Conservation (phyloP, 2,113 vertebrate species). For the Alectura lathami region DNA sequence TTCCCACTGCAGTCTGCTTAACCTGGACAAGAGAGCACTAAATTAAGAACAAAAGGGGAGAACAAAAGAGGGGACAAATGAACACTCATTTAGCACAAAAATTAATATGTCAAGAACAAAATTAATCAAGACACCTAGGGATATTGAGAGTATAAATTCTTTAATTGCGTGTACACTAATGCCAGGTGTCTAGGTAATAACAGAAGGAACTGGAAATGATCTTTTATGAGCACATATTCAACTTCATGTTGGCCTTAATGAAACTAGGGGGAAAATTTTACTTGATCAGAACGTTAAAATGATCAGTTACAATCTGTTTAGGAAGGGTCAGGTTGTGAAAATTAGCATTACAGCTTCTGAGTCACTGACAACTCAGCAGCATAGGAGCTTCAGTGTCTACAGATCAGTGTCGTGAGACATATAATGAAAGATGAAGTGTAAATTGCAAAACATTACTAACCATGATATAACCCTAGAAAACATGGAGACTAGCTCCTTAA, state of each 20-base stretch:
- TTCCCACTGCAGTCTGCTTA: neutral
- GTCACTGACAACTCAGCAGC: neutral
- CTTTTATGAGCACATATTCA: conserved; percentile 16
- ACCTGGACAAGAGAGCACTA: neutral
- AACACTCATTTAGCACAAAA: conserved; percentile 1
- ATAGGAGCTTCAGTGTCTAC: neutral
- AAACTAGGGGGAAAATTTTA: neutral
- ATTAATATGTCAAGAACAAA: conserved; percentile 25
- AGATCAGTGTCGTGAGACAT: neutral
- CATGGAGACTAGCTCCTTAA: neutral
- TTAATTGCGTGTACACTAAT: conserved; percentile 10
- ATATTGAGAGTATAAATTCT: conserved; percentile 7
- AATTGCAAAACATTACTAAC: neutral
- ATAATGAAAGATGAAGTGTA: neutral
- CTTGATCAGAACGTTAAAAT: conserved; percentile 5
- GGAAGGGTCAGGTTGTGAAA: neutral
- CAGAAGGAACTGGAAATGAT: conserved; percentile 4
- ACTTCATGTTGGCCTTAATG: neutral
- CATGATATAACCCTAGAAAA: neutral
- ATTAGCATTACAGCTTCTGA: neutral
- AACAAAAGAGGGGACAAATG: neutral
- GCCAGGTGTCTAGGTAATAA: neutral
- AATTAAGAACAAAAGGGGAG: conserved; percentile 7
- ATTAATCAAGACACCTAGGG: neutral
- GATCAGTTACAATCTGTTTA: neutral